Base-by-base conservation (phyloP, 2,113 vertebrate species). In the Heliornis fulica region DNA sequence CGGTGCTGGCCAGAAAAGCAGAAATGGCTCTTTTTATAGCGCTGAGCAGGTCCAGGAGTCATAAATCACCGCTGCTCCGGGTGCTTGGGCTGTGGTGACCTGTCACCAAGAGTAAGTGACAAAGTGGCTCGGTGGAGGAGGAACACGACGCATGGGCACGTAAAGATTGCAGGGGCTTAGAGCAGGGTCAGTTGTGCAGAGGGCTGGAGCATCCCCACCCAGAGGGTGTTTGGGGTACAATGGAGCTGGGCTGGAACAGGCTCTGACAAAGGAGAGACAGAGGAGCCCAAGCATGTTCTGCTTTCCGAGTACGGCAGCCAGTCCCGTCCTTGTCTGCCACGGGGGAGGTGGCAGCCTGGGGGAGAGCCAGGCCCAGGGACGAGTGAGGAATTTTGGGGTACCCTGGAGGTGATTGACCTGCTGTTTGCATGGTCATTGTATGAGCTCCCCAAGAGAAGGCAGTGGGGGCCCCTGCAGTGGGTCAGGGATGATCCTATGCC, bases 61-160 rank as follows among this genome's bases (percentile, higher is more conserved):
- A 95, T 95, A 95, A 41, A 60, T 97, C 95, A 90, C 43, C 26
- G 60, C 77, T 72, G 38, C 38, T 76, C 92, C 80, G 26, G 71
- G 81, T 65, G 63, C 91, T 69, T 22, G 86, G 78, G 43, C 8
- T n/a, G 63, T 19, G 28, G 69, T 53, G 64, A 83, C 34, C 34
- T 10, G 34, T 57, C 13, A 32, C 59, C 59, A 43, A 19, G 31
- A 31, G 76, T 76, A 65, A 95, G 72, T 60, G 93, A 87, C 89
- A 82, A 69, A 85, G 71, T 81, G 48, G 84, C 87, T 84, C 59
- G 75, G 89, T 40, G 76, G 64, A 78, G 56, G 70, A 54, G 82
- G 82, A 75, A 53, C 46, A 26, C 0, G 10, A 9, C 46, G 29
- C 5, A 9, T 11, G 20, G 29, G 29, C 32, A 20, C 8, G 7